Evolutionary conservation across 2,113 vertebrate species (phyloP), one percentile per base, ranked within the genome.

Genomic region (Chaenogobius annularis): DNA sequence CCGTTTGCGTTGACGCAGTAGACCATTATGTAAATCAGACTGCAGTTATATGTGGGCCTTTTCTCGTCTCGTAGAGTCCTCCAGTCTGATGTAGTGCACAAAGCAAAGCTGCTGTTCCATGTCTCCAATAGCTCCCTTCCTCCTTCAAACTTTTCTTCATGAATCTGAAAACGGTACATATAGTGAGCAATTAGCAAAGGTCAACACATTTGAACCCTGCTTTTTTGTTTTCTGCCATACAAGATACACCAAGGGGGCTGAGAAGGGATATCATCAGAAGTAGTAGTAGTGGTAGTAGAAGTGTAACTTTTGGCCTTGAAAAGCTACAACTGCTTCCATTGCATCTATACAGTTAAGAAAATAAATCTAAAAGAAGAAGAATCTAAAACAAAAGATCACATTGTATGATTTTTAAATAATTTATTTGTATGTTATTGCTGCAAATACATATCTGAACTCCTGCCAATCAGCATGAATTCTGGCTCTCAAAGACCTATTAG

Each of bases 161-260:
- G 31, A 56, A 78, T 80, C 69, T 66, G 1, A 8, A 31, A 31
- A 31, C 2, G 1, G 4, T 31, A 75, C 52, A 73, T 74, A 71
- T 69, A n/a, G 3, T 58, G 55, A 79, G 26, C 73, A 81, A n/a
- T 87, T 79, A 78, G 69, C 73, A 43, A 70, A 73, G 55, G 62
- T 12, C 69, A 65, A 48, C 37, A 65, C 73, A 72, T 75, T 82
- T 74, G 48, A 83, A 74, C 71, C 54, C 17, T 3, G 65, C n/a
- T n/a, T n/a, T 85, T 70, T 83, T 73, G 71, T 80, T 83, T 79
- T 83, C 72, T 56, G 74, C 73, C 47, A 56, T 70, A 9, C 12
- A n/a, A 17, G 64, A 22, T 23, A 23, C 13, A 35, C 14, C 13
- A n/a, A 63, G 19, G 11, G 17, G 17, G 17, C 8, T 40, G 61